Evolutionary conservation across 92 coral and sea anemone species (phyloP), one percentile per base, ranked within the genome.

Genomic region (Porites lobata): DNA sequence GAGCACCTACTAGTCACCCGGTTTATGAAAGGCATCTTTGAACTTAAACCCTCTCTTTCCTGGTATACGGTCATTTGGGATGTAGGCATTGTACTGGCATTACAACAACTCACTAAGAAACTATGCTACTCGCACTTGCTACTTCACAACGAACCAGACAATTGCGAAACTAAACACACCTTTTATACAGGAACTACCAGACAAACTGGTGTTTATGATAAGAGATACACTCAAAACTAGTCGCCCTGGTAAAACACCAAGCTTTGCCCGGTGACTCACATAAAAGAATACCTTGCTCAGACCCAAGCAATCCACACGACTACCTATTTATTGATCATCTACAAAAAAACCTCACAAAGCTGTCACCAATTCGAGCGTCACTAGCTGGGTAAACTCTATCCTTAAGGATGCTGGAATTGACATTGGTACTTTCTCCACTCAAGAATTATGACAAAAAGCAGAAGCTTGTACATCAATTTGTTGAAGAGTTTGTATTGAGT

Each of bases 1-100:
- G 50, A 66, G 19, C 93, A 90, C 75, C 90, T 90, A 12, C 54
- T 85, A 5, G 93, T 85, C 17, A 59, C 29, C 73, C 10, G 87
- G 9, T 80, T 90, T 68, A 52, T 85, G 4, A 85, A 85, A 67
- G 93, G 90, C n/a, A 83, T 85, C 72, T 90, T 90, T 79, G 89
- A 75, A 56, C 79, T 86, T 52, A 74, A 81, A 66, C 90, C 93
- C 22, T 65, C 87, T 7, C 73, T 69, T 69, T 50, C 22, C 13
- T 69, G 52, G 67, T 90, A 51, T 79, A 89, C 82, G 63, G 85
- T 21, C 77, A 84, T 52, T 18, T 22, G 73, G 73, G 50, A 24
- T 29, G 84, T 69, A 22, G 84, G 73, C 20, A 72, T 38, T 8
- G 94, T 86, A 11, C 77, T 91, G 32, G 32, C 32, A 29, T 69